A percentile compares a stretch with the other conserved stretches of the same genome.
Evolutionary conservation across 1,140 invertebrate genomes (phyloP).

Genomic region (Uloborus diversus): DNA sequence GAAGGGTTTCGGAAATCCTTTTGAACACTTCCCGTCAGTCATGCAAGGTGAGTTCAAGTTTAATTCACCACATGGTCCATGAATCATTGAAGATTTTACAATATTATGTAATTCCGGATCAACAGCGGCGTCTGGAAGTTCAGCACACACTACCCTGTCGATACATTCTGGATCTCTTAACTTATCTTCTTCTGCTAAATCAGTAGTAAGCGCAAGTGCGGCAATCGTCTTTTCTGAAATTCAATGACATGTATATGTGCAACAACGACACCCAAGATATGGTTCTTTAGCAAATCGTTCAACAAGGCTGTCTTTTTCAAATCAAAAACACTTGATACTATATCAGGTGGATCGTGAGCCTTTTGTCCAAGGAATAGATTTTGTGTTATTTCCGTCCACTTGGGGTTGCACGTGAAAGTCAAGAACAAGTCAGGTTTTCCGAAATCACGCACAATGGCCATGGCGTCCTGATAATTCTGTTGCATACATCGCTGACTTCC

Average conservation of each 20-base stretch:
- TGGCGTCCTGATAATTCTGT: not conserved
- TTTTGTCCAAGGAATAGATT: constrained; percentile 60
- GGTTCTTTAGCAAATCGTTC: constrained; percentile 58
- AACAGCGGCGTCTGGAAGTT: constrained; percentile 57
- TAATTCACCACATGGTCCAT: constrained; percentile 60
- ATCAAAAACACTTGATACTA: constrained; percentile 65
- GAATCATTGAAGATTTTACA: constrained; percentile 65
- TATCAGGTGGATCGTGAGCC: constrained; percentile 63
- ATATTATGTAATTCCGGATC: constrained; percentile 64
- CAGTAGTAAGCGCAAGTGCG: no score
- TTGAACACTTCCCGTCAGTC: constrained; percentile 43
- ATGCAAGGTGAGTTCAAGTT: constrained; percentile 51
- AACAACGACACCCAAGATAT: constrained; percentile 31
- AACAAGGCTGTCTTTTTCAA: constrained; percentile 63
- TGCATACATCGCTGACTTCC: not conserved
- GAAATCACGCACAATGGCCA: no score
- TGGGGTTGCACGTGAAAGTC: not conserved
- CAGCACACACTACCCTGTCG: constrained; percentile 48
- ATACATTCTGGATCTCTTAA: constrained; percentile 28
- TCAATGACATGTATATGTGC: constrained; percentile 60
- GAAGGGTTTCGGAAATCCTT: constrained; percentile 46
- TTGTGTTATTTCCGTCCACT: constrained; percentile 64
- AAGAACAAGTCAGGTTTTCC: not conserved
- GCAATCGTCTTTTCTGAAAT: no score
- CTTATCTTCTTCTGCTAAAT: constrained; percentile 60